Base-by-base conservation (phyloP, 1,140 invertebrate genomes). In the Brachionus rotundiformis region DNA sequence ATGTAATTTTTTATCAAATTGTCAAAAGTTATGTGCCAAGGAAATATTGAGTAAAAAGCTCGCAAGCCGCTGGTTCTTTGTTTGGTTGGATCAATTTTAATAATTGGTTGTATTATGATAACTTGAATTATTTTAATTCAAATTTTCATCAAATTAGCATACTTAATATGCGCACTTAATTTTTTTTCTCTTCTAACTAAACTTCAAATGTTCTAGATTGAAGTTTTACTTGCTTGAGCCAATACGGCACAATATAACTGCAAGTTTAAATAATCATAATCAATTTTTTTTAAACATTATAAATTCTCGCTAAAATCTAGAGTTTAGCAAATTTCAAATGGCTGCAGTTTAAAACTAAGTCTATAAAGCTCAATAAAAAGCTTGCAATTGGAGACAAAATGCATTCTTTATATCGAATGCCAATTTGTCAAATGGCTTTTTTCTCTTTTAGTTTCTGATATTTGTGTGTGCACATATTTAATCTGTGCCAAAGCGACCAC, bases 181-280 rank as follows among this genome's bases (percentile, higher is more conserved):
- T 68, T 33, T 36, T 19, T 68, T 8, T 68, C 29, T 68, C 29
- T 68, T 10, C n/a, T 19, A 16, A 33, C 16, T 36, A n/a, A 39
- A 10, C 19, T 36, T 68, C n/a, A 33, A 33, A 16, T 36, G 33
- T 68, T 68, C 16, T 36, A 36, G 29, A 36, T 36, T 68, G 10
- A 31, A 19, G 16, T 63, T 63, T 33, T 63, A 63, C 29, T 68
- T 68, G 27, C 33, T 36, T 68, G 33, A 68, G 63, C 63, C 63
- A 68, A 68, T 68, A 36, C 63, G 33, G 63, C 29, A 36, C 29
- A 33, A 36, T 33, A 68, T 19, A 36, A 11, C 31, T 36, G 33
- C n/a, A 19, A 68, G n/a, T 68, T 68, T 33, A 33, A 68, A 68
- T 68, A 68, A 68, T 68, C n/a, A 68, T 68, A 68, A 68, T 68